Base-by-base conservation (phyloP, 2,797 vertebrate species). In the Anableps anableps region DNA sequence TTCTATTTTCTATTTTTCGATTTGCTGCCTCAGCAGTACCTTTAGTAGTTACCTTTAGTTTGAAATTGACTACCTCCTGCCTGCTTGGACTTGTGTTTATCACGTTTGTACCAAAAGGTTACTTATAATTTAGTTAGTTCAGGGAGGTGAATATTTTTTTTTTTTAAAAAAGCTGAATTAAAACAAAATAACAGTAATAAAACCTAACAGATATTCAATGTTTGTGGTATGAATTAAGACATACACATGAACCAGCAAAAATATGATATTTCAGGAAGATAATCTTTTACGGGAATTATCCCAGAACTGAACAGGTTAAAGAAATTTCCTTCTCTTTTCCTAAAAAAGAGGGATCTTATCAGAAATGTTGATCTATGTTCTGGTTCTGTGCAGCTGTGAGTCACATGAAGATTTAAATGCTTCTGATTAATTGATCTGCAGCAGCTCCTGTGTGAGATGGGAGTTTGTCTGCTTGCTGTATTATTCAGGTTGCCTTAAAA, bases 401-500 rank as follows among this genome's bases (percentile, higher is more conserved):
- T 86, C 80, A 77, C 85, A 92, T 83, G 85, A 92, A 94, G 88
- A 89, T 93, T 93, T 81, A 88, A 94, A 88, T 85, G 80, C 80
- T 62, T 77, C 81, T 96, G 88, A 94, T 93, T 95, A 92, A 96
- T 95, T 94, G 80, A 95, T 93, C 90, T 92, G 79, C 91, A 84
- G 89, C 87, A 79, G 88, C 85, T 86, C 88, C 80, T 84, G 89
- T 2, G 89, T 86, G 83, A 88, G 83, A 88, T 80, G 89, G 88
- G 82, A 74, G 76, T 77, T 80, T 86, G 86, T 85, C 86, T 10
- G 74, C 80, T 78, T 79, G 75, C 82, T 95, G 76, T 91, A 95
- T 95, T 89, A 95, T 96, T 95, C 81, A 96, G 83, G 48, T 84
- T 45, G 83, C 75, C 91, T 94, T 95, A 95, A 95, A 96, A 95